These are phyloP conservation scores for Chondrosia reniformis DNA, from an alignment of 37 sponge, comb jelly and placozoan genomes.

Conservation along the genomic window DNA sequence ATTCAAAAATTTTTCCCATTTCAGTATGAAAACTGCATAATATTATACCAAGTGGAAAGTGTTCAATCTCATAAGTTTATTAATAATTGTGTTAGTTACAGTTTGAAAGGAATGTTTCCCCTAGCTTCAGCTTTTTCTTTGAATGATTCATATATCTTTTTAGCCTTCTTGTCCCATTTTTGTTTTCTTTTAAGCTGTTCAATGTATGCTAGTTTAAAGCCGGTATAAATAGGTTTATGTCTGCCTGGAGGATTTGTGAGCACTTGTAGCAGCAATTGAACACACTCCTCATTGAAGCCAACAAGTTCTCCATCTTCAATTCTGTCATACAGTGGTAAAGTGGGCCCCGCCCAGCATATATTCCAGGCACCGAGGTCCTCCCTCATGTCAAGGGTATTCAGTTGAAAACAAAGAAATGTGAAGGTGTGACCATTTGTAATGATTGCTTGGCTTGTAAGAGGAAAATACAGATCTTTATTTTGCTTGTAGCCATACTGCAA, in stretches of 20 bases:
- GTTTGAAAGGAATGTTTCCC: too few relatives aligned
- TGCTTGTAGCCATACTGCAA: conserved; percentile 68
- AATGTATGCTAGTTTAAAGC: conserved; percentile 19
- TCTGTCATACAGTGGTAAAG: conserved; percentile 38
- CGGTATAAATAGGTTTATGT: conserved; percentile 21
- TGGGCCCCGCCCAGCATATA: conserved; percentile 66
- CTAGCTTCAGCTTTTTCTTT: too few relatives aligned
- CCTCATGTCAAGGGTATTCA: conserved; percentile 67
- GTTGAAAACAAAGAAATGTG: conserved; percentile 72
- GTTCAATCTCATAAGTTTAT: too few relatives aligned
- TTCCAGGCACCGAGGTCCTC: conserved; percentile 25
- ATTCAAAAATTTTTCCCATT: too few relatives aligned
- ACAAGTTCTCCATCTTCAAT: conserved; percentile 7
- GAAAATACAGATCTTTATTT: conserved; percentile 45
- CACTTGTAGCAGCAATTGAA: conserved; percentile 42
- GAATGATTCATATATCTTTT: too few relatives aligned
- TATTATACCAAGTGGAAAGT: too few relatives aligned
- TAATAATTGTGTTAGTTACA: too few relatives aligned
- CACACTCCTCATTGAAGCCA: conserved; percentile 47
- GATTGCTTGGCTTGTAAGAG: conserved; percentile 57
- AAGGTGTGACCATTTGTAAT: conserved; percentile 62
- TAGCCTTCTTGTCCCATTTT: too few relatives aligned
- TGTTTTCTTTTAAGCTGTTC: too few relatives aligned
- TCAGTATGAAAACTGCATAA: too few relatives aligned
- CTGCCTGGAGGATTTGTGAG: conserved; percentile 38